A percentile compares a stretch with the other conserved stretches of the same genome.
These are phyloP conservation scores for Vipera latastei DNA, from an alignment of 2,797 vertebrate genomes.

Conservation along the genomic window DNA sequence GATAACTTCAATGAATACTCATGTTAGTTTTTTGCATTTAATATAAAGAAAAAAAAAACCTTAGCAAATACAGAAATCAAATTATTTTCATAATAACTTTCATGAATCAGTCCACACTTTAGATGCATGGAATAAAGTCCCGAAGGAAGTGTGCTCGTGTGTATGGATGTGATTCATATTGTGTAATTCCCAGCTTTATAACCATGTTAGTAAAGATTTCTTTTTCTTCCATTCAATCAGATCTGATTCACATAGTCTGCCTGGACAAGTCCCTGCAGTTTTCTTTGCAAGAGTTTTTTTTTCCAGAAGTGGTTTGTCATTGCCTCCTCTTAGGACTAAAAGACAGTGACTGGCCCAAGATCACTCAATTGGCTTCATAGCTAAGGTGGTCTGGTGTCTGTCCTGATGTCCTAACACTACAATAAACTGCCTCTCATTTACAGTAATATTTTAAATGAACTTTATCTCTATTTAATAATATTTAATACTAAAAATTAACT, in stretches of 20 bases:
- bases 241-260: background rate
- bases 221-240: background rate
- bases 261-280: background rate
- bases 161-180: background rate
- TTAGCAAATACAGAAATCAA: background rate
- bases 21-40: background rate
- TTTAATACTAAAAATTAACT: background rate
- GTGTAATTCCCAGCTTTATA: background rate
- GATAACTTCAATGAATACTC: background rate
- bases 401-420: background rate
- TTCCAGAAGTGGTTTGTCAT: background rate
- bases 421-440: background rate
- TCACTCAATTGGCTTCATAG: background rate
- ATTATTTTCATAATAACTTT: background rate
- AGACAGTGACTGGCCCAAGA: background rate
- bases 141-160: background rate
- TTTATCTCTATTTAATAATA: background rate
- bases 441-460: background rate
- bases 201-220: background rate
- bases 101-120: background rate
- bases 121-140: background rate
- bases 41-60: background rate
- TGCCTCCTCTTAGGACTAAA: background rate
- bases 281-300: background rate
- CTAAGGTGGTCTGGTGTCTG: background rate